phyloP scores from a whole-genome alignment of 2,113 vertebrate species.

The Donacobius atricapilla region DNA sequence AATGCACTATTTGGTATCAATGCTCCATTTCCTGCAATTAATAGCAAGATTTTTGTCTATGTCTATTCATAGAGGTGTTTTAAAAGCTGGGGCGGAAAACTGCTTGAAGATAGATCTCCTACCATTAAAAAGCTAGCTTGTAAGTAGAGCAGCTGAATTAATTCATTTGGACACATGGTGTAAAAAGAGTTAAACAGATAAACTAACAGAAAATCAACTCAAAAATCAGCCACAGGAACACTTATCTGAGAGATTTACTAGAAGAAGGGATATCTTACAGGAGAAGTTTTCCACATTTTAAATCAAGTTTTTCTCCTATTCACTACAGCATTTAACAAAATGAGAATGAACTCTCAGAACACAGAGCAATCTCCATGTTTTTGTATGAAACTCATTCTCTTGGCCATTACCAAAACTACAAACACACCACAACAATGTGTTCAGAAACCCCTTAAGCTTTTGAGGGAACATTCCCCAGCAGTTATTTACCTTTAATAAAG shows the following conservation, averaged over 20 bases:
- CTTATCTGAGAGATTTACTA: background rate
- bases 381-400: background rate
- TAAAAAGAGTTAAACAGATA: background rate
- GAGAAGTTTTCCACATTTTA: background rate
- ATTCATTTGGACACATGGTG: background rate
- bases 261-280: background rate
- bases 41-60: background rate
- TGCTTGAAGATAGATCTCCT: background rate
- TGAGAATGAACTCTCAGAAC: background rate
- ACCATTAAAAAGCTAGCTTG: background rate
- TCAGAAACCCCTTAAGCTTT: background rate
- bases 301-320: background rate
- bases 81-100: background rate
- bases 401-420: background rate
- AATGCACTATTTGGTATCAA: background rate
- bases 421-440: accelerated
- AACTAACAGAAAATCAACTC: background rate
- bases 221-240: background rate
- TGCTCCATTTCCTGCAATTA: background rate
- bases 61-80: background rate
- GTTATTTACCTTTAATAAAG: background rate
- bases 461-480: background rate
- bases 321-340: background rate
- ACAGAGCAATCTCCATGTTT: background rate
- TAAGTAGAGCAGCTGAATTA: background rate